Evolutionary conservation across 2,888 invertebrate species (phyloP).

Genomic region (Heliconius hortense): DNA sequence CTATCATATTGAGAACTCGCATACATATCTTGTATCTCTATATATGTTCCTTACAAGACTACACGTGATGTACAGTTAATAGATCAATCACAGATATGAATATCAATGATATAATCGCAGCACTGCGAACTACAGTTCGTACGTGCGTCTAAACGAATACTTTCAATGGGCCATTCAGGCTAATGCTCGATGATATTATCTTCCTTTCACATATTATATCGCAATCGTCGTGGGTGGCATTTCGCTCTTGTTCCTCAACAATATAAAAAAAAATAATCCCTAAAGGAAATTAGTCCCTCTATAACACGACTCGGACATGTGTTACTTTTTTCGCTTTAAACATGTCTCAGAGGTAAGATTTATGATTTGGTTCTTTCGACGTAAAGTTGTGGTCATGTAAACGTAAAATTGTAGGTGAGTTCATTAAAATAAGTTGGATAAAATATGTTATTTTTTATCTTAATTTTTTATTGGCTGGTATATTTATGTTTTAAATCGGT

Average conservation of each 20-base stretch:
- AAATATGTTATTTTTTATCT: conserved; percentile 40
- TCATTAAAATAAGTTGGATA: conserved; percentile 48
- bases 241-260: conserved; percentile 60
- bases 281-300: conserved; percentile 80
- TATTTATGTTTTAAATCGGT: conserved; percentile 65
- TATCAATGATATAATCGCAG: conserved; percentile 26
- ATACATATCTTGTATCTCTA: background rate
- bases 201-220: conserved; percentile 44
- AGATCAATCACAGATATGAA: conserved; percentile 14
- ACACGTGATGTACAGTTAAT: background rate
- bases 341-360: conserved; percentile 70
- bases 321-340: conserved; percentile 81
- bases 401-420: conserved; percentile 56
- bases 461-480: conserved; percentile 53
- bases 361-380: conserved; percentile 69
- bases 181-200: conserved; percentile 43
- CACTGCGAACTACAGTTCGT: conserved; percentile 32
- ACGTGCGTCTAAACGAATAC: conserved; percentile 33
- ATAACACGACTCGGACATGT: conserved; percentile 77
- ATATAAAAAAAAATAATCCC: conserved; percentile 65
- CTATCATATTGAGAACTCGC: background rate
- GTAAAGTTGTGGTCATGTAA: conserved; percentile 69
- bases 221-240: conserved; percentile 76
- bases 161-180: conserved; percentile 44
- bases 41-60: background rate